Conservation (phyloP, 1,140 invertebrate species). For the Bemisia tabaci region DNA sequence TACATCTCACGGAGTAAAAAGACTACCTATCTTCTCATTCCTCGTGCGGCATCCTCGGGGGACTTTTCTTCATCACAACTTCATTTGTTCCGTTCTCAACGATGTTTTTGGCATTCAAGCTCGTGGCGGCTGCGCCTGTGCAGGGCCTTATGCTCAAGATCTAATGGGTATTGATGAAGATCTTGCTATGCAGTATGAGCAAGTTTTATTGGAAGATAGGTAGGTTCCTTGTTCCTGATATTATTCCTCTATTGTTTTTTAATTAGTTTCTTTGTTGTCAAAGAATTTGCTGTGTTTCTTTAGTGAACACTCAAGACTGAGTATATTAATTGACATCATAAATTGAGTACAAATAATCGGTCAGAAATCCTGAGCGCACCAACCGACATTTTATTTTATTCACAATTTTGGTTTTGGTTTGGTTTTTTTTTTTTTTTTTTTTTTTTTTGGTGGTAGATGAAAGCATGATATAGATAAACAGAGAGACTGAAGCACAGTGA, state of each 20-base stretch:
- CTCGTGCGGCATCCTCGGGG: constrained; percentile 65
- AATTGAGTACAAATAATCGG: too few relatives aligned
- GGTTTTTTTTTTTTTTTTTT: too few relatives aligned
- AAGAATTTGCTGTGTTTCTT: too few relatives aligned
- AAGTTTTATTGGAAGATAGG: constrained; percentile 57
- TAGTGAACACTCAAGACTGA: constrained; percentile 2
- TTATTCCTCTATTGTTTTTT: not conserved
- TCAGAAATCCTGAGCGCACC: too few relatives aligned
- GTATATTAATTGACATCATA: too few relatives aligned
- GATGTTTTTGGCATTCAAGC: constrained; percentile 87
- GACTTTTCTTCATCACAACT: constrained; percentile 80
- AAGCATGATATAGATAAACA: too few relatives aligned
- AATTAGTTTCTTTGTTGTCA: constrained; percentile 31
- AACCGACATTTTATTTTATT: too few relatives aligned
- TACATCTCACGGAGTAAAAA: constrained; percentile 40
- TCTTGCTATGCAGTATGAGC: constrained; percentile 60
- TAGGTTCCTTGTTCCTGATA: constrained; percentile 23
- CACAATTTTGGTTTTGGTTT: too few relatives aligned
- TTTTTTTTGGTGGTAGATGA: too few relatives aligned
- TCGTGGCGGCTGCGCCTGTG: constrained; percentile 69
- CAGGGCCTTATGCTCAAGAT: constrained; percentile 71
- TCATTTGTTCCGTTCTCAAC: constrained; percentile 72
- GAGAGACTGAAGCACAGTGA: too few relatives aligned
- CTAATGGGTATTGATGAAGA: constrained; percentile 67
- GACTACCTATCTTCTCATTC: constrained; percentile 75